Percentiles rank a stretch among this genome's conserved stretches.
These are phyloP conservation scores for Myiopsitta monachus DNA, from an alignment of 2,113 vertebrate genomes.

Conservation along the genomic window DNA sequence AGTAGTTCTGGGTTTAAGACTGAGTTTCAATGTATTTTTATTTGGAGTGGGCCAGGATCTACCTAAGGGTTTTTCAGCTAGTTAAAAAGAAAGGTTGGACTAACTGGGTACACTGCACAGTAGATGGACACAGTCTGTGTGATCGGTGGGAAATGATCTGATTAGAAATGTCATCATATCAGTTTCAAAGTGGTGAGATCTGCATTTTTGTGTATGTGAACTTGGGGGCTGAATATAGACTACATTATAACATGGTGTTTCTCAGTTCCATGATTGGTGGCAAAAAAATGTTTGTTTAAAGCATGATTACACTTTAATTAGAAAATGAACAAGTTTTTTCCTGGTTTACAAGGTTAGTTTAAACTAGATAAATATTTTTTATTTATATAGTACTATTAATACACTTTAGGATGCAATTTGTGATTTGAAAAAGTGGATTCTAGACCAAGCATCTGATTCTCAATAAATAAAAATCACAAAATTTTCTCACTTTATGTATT, in stretches of 20 bases:
- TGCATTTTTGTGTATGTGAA: neutral
- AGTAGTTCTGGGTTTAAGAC: neutral
- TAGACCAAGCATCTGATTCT: neutral
- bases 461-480: neutral
- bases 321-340: slow-evolving; percentile 4
- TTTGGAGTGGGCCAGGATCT: neutral
- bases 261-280: neutral
- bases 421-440: neutral
- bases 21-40: neutral
- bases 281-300: neutral
- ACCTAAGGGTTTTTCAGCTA: neutral
- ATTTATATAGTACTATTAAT: neutral
- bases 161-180: neutral
- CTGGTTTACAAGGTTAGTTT: neutral
- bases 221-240: neutral
- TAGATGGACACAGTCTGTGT: neutral
- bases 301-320: neutral
- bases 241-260: neutral
- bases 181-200: neutral
- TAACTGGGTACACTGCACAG: rapidly evolving
- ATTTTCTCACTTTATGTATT: neutral
- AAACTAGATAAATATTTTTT: neutral
- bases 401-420: neutral
- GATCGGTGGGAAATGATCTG: neutral
- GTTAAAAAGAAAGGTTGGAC: neutral